phyloP scores from a whole-genome alignment of 2,888 invertebrate genomes.

The Ganaspis brasiliensis region DNA sequence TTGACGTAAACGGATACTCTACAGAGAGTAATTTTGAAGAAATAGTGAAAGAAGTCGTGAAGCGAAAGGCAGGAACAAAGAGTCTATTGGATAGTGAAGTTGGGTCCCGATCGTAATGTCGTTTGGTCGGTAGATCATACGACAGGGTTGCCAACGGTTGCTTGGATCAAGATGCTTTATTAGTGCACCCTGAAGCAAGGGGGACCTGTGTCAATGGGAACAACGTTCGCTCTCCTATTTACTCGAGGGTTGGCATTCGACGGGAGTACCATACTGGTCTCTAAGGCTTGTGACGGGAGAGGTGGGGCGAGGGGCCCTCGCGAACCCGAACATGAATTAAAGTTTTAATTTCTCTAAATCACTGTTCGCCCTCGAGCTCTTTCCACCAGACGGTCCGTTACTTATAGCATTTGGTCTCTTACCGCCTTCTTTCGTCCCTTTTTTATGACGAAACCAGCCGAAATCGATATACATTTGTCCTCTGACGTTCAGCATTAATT shows the following conservation, averaged over 20 bases:
- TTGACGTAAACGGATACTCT: no score
- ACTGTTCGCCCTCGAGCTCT: slow-evolving; percentile 77
- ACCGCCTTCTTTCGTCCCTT: slow-evolving; percentile 69
- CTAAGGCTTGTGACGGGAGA: slow-evolving; percentile 55
- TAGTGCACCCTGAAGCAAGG: slow-evolving; percentile 68
- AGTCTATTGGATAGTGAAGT: slow-evolving; percentile 18
- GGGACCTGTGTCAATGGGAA: slow-evolving; percentile 69
- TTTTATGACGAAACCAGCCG: slow-evolving; percentile 66
- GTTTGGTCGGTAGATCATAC: slow-evolving; percentile 65
- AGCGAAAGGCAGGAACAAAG: neutral
- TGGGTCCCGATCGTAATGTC: slow-evolving; percentile 56
- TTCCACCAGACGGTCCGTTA: slow-evolving; percentile 79
- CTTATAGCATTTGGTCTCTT: slow-evolving; percentile 79
- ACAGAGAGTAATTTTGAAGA: neutral
- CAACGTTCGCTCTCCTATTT: slow-evolving; percentile 70
- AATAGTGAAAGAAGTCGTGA: neutral
- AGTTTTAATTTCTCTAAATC: slow-evolving; percentile 81
- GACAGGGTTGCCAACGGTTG: slow-evolving; percentile 53
- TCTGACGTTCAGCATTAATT: slow-evolving; percentile 53
- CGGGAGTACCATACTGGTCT: slow-evolving; percentile 63
- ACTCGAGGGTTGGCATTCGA: slow-evolving; percentile 70
- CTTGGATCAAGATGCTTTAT: slow-evolving; percentile 70
- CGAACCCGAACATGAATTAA: slow-evolving; percentile 79
- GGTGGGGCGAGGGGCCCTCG: slow-evolving; percentile 63
- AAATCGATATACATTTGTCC: slow-evolving; percentile 76